Evolutionary conservation across 2,113 vertebrate genomes (phyloP).

Genomic region (Himantopus leucocephalus): DNA sequence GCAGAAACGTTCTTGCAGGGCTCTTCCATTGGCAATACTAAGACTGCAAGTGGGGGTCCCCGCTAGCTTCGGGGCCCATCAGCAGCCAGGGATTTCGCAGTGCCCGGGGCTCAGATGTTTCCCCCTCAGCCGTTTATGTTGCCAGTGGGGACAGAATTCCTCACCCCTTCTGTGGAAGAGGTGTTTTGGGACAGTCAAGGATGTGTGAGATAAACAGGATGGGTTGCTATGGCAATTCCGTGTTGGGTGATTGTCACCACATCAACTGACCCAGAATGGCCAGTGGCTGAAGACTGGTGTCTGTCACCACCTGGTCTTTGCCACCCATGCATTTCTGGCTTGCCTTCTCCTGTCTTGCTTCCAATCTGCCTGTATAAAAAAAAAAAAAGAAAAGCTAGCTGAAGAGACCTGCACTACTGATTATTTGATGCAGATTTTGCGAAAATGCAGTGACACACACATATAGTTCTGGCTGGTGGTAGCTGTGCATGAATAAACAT

Average conservation of each 20-base stretch:
- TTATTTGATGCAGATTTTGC: slow-evolving; percentile 34
- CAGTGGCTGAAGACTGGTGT: background rate
- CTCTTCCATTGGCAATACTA: background rate
- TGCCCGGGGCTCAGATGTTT: background rate
- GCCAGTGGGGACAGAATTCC: background rate
- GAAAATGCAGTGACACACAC: background rate
- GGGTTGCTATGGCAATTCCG: background rate
- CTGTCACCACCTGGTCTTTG: background rate
- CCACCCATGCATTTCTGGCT: background rate
- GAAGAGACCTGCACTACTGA: background rate
- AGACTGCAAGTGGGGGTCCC: background rate
- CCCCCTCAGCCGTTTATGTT: background rate
- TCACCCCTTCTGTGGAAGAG: background rate
- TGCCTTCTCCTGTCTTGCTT: background rate
- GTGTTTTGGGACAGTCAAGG: background rate
- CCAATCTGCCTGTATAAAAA: background rate
- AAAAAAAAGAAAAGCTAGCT: background rate
- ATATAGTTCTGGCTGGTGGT: slow-evolving; percentile 10
- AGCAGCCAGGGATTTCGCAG: background rate
- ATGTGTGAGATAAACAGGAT: background rate
- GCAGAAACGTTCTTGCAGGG: background rate
- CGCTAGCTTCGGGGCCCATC: rapidly evolving
- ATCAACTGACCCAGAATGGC: background rate
- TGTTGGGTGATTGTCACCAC: background rate
- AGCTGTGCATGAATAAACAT: slow-evolving; percentile 38